Evolutionary conservation across 92 coral and sea anemone genomes (phyloP), one percentile per base, ranked within the genome.

Genomic region (Phenganax marumi): DNA sequence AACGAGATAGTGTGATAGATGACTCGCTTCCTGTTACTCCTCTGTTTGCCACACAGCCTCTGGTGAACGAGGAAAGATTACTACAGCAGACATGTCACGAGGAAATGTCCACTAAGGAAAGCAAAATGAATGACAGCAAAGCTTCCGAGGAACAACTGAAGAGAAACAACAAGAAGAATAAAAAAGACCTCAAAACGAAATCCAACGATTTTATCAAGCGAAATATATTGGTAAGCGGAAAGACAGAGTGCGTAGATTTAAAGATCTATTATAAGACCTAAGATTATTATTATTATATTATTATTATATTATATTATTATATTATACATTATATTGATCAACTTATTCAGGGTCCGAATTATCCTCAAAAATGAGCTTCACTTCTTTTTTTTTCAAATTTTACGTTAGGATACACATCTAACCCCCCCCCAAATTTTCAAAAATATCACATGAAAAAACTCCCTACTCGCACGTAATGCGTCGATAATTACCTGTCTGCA

Each of bases 11-110:
- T 49, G 88, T 77, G 23, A 71, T 50, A n/a, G 89, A 86, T 11
- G 83, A 86, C 12, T 75, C 73, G 10, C 83, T 63, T 23, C 64
- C 91, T 1, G 85, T 92, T 11, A 92, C 97, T 14, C 98, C 98
- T 0, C 81, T 94, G 47, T 94, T 94, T 89, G 88, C 98, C 16
- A 94, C 98, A 12, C 98, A 94, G 63, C 98, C 92, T 39, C 8
- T 87, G 49, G 48, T 83, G 23, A 46, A 60, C 65, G 90, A 87
- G 19, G 57, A n/a, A 16, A n/a, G 33, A 50, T 5, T 77, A 25
- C 82, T n/a, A 7, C 64, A 52, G 11, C 57, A 33, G 48, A 58
- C 10, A 46, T 17, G 61, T 77, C 8, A 25, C 2, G 70, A 77
- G 61, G 26, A 47, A 43, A 33, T 11, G 4, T 50, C 33, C 24